Conservation (phyloP, 2,797 vertebrate genomes). For the Oreonectes daqikongensis region DNA sequence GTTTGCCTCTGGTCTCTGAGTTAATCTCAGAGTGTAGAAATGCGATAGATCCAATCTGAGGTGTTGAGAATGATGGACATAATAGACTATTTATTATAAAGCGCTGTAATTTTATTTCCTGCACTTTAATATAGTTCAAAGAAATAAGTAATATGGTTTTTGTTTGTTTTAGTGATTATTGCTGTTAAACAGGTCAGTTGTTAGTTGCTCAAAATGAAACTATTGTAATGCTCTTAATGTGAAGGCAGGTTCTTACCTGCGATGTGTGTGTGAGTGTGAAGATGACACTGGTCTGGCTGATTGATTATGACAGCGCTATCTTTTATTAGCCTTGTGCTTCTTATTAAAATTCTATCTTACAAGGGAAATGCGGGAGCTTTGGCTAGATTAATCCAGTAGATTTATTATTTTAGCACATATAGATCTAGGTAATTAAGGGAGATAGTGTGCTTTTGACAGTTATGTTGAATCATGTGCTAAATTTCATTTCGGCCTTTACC, state of each 20-base stretch:
- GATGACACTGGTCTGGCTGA: conserved; percentile 77
- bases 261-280: conserved; percentile 49
- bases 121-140: not conserved
- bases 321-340: conserved; percentile 81
- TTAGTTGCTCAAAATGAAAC: not conserved
- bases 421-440: conserved; percentile 74
- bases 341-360: conserved; percentile 79
- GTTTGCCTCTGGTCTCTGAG: conserved; percentile 70
- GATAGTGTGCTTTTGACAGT: conserved; percentile 74
- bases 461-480: conserved; percentile 69
- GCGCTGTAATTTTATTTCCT: not conserved
- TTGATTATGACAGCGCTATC: conserved; percentile 84
- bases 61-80: conserved; percentile 22
- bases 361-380: conserved; percentile 74
- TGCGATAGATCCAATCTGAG: conserved; percentile 21
- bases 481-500: conserved; percentile 61
- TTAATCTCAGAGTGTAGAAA: conserved; percentile 71
- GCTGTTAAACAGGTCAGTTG: not conserved
- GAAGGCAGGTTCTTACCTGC: conserved; percentile 34
- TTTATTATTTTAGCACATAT: conserved; percentile 77
- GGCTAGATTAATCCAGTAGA: conserved; percentile 76
- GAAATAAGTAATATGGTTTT: not conserved
- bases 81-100: conserved; percentile 15
- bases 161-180: not conserved
- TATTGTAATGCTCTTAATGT: not conserved